These are phyloP conservation scores for Tauraco hartlaubi DNA, from an alignment of 2,797 vertebrate genomes.

Conservation along the genomic window DNA sequence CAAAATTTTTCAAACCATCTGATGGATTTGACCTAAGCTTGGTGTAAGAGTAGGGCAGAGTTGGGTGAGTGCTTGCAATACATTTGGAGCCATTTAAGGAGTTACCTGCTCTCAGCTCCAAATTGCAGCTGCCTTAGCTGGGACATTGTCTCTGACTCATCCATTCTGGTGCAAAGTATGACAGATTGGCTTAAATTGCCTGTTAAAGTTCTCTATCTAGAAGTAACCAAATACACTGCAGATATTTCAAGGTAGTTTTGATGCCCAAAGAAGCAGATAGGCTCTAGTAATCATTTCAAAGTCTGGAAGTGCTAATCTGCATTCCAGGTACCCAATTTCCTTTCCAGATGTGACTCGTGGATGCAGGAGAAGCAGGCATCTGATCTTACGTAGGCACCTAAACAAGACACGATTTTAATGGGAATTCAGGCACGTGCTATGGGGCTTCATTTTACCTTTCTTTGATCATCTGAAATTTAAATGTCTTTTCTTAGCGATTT, in stretches of 20 bases:
- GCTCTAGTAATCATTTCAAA: not conserved
- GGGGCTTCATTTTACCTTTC: not conserved
- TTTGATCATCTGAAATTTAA: not conserved
- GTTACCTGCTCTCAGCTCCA: not conserved
- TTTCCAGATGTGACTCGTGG: not conserved
- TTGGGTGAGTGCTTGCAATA: not conserved
- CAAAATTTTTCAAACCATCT: not conserved
- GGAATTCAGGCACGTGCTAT: not conserved
- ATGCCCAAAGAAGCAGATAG: constrained; percentile 2
- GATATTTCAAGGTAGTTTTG: constrained; percentile 15
- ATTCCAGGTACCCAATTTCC: not conserved
- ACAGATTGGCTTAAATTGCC: constrained; percentile 36
- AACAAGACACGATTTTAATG: not conserved
- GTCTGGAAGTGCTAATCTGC: constrained; percentile 18
- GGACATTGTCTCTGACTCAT: constrained; percentile 10
- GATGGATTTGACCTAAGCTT: not conserved
- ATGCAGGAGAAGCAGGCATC: not conserved
- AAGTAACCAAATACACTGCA: not conserved
- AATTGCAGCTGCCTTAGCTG: not conserved
- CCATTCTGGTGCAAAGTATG: not conserved
- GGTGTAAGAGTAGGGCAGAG: not conserved
- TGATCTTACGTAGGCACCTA: not conserved
- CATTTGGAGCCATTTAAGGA: not conserved
- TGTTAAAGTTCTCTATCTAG: not conserved
- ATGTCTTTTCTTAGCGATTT: not conserved